Base-by-base conservation (phyloP, 2,113 vertebrate genomes). In the Brachyistius frenatus region DNA sequence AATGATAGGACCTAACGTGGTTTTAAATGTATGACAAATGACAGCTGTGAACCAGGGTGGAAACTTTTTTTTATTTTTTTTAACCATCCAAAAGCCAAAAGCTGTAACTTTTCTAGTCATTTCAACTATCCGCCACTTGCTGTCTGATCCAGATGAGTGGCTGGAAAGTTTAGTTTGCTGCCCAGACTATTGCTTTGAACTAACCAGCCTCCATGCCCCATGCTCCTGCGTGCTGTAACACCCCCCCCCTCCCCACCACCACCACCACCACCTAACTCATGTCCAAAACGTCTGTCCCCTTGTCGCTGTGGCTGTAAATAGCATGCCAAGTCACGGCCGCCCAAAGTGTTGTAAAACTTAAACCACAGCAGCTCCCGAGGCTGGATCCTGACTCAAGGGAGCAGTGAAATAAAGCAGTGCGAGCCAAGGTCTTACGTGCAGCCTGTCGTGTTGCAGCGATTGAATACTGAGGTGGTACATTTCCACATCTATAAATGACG, bases 221-320 rank as follows among this genome's bases (percentile, higher is more conserved):
- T 66, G 44, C 47, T 31, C 52, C 37, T 10, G 44, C n/a, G 16
- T 56, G 41, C 15, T 67, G 23, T 41, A 68, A 80, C 55, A 76
- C 83, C 63, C 60, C 86, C 69, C 36, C 62, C 23, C 23, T 1
- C 23, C 23, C 23, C 23, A 23, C 23, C 23, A 23, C 23, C 23
- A 23, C 23, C 23, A 23, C 23, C 23, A 23, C 23, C 66, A 37
- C 73, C 16, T 70, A 70, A 36, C 6, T 68, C 87, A 82, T 41
- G 61, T 86, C 64, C n/a, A 30, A 78, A 91, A 72, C 72, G 64
- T 87, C 73, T 84, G 75, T 60, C 65, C 65, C n/a, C 70, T 63
- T 63, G 80, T 86, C 57, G 72, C 73, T 57, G 56, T 56, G 35
- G 41, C 83, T 80, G 84, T 83, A 91, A 91, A 93, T 92, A 92